These are phyloP conservation scores for Trichogramma evanescens DNA, from an alignment of 2,888 invertebrate genomes.

Conservation along the genomic window DNA sequence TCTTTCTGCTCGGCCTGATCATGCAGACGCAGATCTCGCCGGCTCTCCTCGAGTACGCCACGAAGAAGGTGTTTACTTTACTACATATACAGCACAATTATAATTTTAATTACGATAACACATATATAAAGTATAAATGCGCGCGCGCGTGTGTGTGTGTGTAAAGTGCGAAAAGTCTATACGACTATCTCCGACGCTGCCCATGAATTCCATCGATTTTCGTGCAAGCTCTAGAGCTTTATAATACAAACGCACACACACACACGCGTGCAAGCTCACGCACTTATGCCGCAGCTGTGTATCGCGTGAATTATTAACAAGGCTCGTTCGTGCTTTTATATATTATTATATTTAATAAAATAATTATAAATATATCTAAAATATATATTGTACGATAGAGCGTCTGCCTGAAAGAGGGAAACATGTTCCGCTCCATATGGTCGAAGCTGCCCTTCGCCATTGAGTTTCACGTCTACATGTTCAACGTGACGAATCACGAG, in stretches of 20 bases:
- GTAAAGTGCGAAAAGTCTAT: no score
- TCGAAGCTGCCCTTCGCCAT: constrained; percentile 67
- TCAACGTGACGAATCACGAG: constrained; percentile 74
- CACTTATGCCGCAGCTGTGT: no score
- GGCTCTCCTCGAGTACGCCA: background rate
- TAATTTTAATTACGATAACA: background rate
- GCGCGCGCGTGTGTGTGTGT: no score
- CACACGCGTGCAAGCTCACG: no score
- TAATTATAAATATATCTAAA: background rate
- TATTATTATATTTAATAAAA: background rate
- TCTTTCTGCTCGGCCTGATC: constrained; percentile 9
- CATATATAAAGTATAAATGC: background rate
- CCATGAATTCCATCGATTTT: no score
- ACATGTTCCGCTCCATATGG: constrained; percentile 61
- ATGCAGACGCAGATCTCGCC: constrained; percentile 3
- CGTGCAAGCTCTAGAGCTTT: no score
- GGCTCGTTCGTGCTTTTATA: background rate
- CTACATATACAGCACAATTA: no score
- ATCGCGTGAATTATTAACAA: no score
- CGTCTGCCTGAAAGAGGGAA: constrained; percentile 6
- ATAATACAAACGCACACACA: no score
- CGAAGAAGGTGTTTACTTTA: constrained; percentile 2
- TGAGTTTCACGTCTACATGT: constrained; percentile 70
- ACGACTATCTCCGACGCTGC: no score
- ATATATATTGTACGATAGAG: background rate